Conservation (phyloP, 2,888 invertebrate species). For the Drosophila incognita region DNA sequence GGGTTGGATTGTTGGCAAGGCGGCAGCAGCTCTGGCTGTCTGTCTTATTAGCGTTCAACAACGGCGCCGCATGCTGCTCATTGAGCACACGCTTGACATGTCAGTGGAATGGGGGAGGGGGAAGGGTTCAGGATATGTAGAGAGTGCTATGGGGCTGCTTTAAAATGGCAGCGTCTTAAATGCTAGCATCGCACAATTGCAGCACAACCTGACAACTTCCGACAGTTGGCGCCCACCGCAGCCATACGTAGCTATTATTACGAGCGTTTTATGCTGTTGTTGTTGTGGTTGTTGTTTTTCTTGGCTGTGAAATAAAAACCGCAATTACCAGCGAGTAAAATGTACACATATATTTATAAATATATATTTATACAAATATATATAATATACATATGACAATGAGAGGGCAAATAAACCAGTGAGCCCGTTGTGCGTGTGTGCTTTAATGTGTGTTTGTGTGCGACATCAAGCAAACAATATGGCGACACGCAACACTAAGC, state of each 20-base stretch:
- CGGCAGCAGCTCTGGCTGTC: constrained; percentile 32
- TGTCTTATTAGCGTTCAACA: constrained; percentile 70
- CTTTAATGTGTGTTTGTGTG: constrained; percentile 38
- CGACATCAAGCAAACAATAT: constrained; percentile 79
- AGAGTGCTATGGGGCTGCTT: constrained; percentile 43
- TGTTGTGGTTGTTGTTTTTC: constrained; percentile 4
- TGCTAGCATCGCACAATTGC: constrained; percentile 27
- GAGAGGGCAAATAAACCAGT: constrained; percentile 58
- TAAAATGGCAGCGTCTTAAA: constrained; percentile 58
- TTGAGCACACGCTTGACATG: constrained; percentile 56
- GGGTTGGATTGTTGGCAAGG: constrained; percentile 25
- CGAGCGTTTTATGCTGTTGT: constrained; percentile 20
- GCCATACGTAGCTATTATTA: constrained; percentile 50
- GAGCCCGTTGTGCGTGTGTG: constrained; percentile 23
- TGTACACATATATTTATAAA: constrained; percentile 46
- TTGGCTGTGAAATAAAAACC: constrained; percentile 78
- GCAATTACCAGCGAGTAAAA: constrained; percentile 77
- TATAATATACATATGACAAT: constrained; percentile 37
- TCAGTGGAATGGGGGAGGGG: background rate
- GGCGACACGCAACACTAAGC: constrained; percentile 79
- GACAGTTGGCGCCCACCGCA: constrained; percentile 55
- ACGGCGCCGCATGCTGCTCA: constrained; percentile 55
- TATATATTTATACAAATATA: constrained; percentile 45
- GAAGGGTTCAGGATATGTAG: background rate
- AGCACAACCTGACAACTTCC: constrained; percentile 74